Conservation (phyloP, 2,888 invertebrate genomes). For the Diplolepis rosae region DNA sequence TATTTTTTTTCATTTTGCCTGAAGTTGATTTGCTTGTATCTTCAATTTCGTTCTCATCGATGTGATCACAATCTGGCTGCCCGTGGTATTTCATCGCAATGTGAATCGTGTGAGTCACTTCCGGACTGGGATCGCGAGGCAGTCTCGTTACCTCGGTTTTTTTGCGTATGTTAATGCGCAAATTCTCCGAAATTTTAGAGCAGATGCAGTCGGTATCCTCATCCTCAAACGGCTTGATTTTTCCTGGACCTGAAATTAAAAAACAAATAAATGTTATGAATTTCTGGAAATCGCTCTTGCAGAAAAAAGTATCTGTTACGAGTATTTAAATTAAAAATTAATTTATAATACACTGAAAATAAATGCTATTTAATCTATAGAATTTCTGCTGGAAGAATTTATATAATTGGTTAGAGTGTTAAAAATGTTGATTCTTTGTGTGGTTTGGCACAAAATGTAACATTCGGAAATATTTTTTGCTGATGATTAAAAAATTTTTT, state of each 20-base stretch:
- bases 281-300: background rate
- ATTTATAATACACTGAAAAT: background rate
- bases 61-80: constrained; percentile 39
- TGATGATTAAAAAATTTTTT: no score
- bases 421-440: no score
- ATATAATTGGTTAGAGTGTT: no score
- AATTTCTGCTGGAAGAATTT: no score
- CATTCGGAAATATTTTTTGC: no score
- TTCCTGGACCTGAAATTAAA: background rate
- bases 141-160: constrained; percentile 55
- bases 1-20: background rate
- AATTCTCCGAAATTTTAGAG: constrained; percentile 61
- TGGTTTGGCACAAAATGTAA: no score
- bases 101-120: constrained; percentile 67
- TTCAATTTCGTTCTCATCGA: constrained; percentile 35
- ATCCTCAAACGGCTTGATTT: background rate
- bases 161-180: constrained; percentile 60
- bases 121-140: constrained; percentile 62
- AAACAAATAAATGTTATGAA: background rate
- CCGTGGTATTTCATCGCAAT: constrained; percentile 68
- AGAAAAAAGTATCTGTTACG: no score
- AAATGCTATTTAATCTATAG: no score
- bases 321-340: background rate
- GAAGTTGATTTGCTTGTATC: background rate
- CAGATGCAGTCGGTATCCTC: constrained; percentile 58